A percentile compares a stretch with the other conserved stretches of the same genome.
phyloP scores from a whole-genome alignment of 1,140 invertebrate genomes.

The Tetramorium simillimum region DNA sequence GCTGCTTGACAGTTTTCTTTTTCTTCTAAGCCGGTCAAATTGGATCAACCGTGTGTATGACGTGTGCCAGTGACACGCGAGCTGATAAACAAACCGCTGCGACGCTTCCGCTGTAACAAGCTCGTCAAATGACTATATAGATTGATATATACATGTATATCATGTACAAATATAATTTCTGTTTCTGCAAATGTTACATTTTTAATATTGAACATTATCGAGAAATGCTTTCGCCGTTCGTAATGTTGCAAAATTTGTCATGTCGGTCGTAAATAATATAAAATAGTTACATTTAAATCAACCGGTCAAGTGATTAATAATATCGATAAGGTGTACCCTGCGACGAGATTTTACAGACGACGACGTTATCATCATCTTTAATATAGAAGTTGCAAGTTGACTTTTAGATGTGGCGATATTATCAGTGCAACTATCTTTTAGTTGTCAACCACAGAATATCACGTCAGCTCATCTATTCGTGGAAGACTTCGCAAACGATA shows the following conservation, averaged over 20 bases:
- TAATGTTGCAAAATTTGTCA: background rate
- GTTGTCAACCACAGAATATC: conserved; percentile 8
- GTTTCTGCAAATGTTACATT: background rate
- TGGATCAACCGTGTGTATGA: conserved; percentile 37
- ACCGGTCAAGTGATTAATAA: background rate
- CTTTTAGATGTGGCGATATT: background rate
- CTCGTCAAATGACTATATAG: background rate
- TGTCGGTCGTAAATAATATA: background rate
- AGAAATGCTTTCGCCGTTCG: background rate
- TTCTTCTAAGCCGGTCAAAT: conserved; percentile 46
- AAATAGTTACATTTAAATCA: background rate
- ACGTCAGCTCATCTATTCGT: conserved; percentile 11
- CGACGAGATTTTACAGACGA: background rate
- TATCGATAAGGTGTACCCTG: background rate
- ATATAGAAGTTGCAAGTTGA: background rate
- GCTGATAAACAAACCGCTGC: conserved; percentile 44
- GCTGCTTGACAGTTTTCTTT: conserved; percentile 52
- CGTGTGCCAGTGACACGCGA: conserved; percentile 26
- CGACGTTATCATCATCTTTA: background rate
- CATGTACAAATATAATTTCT: too few relatives aligned
- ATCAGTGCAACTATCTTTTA: conserved; percentile 18
- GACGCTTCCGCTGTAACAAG: conserved; percentile 25
- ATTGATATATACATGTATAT: background rate
- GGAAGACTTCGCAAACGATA: background rate
- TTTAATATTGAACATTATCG: background rate